Base-by-base conservation (phyloP, 1,140 invertebrate genomes). In the Microplitis demolitor region DNA sequence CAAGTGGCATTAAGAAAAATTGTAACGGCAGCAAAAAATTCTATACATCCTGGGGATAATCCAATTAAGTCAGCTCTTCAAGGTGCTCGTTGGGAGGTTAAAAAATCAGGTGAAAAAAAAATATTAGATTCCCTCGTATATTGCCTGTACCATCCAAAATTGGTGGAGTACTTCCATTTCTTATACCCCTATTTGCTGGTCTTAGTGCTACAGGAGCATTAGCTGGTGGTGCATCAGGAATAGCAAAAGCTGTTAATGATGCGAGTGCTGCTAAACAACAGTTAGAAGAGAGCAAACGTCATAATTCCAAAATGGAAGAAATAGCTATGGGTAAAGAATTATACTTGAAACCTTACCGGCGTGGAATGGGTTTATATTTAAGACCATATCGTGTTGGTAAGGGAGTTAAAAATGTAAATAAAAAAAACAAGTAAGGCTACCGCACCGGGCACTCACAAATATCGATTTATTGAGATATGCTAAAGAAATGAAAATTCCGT, bases 251-350 rank as follows among this genome's bases (percentile, higher is more conserved):
- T 4, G 63, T 80, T 8, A 78, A 74, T 71, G 50, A 67, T 66
- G 74, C 76, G 2, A 78, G 77, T 70, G 75, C 76, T 71, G 79
- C 76, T 62, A 79, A 79, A 72, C 60, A 71, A 37, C 68, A 77
- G 72, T 64, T 80, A 56, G 69, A 68, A 13, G 76, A 80, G 54
- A 70, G 34, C 58, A 70, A 71, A 64, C 74, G 79, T 14, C 79
- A 82, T 53, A 80, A 69, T 73, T 66, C 75, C 72, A 72, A 39
- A 69, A 83, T 84, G 76, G 82, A 82, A 77, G 64, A 76, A 4
- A 82, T 82, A 54, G 80, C 79, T 31, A 34, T 84, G 24, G 81
- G 80, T 50, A 77, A 77, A 54, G 79, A 79, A 45, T 56, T 83
- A 33, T 74, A 71, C 72, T 68, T 81, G 34, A 80, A 79, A 71